Evolutionary conservation across 2,113 vertebrate genomes (phyloP).

Genomic region (Tringa solitaria): DNA sequence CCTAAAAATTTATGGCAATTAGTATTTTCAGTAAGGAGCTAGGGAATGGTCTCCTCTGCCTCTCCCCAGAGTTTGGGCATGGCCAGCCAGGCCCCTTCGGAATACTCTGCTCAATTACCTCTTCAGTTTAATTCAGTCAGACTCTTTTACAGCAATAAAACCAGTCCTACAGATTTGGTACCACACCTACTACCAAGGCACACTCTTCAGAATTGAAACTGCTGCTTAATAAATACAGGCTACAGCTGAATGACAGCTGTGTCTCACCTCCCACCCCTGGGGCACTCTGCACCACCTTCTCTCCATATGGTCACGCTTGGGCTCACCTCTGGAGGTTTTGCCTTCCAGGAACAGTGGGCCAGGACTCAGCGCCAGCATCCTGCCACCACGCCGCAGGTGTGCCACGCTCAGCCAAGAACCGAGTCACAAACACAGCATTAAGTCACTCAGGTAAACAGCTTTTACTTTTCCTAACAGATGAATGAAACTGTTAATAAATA

Average conservation of each 20-base stretch:
- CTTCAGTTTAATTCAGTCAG: neutral
- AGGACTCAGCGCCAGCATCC: neutral
- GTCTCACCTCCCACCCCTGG: neutral
- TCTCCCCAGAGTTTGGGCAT: neutral
- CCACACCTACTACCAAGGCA: neutral
- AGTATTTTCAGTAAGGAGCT: neutral
- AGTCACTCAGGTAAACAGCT: neutral
- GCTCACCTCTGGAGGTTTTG: neutral
- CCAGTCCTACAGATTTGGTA: neutral
- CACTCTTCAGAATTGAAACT: neutral
- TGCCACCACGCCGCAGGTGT: neutral
- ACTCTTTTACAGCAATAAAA: neutral
- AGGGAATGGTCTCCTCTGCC: neutral
- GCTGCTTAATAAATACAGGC: neutral
- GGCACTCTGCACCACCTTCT: neutral
- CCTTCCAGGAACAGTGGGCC: neutral
- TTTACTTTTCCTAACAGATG: neutral
- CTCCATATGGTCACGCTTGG: neutral
- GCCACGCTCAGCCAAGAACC: neutral
- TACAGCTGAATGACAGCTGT: neutral
- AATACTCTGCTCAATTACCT: neutral
- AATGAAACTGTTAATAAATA: neutral
- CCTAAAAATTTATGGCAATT: neutral
- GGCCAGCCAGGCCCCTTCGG: neutral
- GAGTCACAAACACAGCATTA: neutral